Percentiles rank a stretch among this genome's conserved stretches.
Evolutionary conservation across 1,140 invertebrate genomes (phyloP).

Genomic region (Potamilus streckersoni): DNA sequence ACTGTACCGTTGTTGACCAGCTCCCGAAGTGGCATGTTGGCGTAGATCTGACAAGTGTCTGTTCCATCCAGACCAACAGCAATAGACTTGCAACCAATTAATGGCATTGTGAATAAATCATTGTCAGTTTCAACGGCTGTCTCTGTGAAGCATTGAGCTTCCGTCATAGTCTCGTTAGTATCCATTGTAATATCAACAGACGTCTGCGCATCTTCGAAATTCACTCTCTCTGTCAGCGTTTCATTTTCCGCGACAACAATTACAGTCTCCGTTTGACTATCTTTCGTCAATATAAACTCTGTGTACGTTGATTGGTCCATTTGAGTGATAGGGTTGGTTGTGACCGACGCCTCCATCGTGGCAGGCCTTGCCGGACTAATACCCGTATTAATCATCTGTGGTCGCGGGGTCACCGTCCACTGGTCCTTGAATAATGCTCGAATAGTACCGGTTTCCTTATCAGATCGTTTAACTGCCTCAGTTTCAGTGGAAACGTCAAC

Average conservation of each 20-base stretch:
- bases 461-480: constrained; percentile 25
- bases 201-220: constrained; percentile 52
- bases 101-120: constrained; percentile 13
- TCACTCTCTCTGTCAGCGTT: constrained; percentile 52
- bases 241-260: constrained; percentile 52
- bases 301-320: constrained; percentile 58
- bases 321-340: constrained; percentile 46
- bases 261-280: constrained; percentile 46
- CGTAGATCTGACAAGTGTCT: constrained; percentile 5
- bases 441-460: constrained; percentile 53
- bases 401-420: constrained; percentile 51
- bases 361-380: constrained; percentile 51
- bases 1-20: constrained; percentile 3
- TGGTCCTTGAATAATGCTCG: constrained; percentile 35
- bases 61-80: neutral
- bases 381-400: constrained; percentile 54
- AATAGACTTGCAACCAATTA: too few relatives aligned
- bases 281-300: constrained; percentile 40
- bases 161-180: constrained; percentile 45
- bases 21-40: constrained; percentile 1
- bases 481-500: constrained; percentile 41
- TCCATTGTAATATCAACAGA: constrained; percentile 40
- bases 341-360: constrained; percentile 50
- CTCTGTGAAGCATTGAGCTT: constrained; percentile 31
- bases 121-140: constrained; percentile 32